Percentiles rank a stretch among this genome's conserved stretches.
These are phyloP conservation scores for Bellardia bayeri DNA, from an alignment of 2,888 invertebrate species.

Conservation along the genomic window DNA sequence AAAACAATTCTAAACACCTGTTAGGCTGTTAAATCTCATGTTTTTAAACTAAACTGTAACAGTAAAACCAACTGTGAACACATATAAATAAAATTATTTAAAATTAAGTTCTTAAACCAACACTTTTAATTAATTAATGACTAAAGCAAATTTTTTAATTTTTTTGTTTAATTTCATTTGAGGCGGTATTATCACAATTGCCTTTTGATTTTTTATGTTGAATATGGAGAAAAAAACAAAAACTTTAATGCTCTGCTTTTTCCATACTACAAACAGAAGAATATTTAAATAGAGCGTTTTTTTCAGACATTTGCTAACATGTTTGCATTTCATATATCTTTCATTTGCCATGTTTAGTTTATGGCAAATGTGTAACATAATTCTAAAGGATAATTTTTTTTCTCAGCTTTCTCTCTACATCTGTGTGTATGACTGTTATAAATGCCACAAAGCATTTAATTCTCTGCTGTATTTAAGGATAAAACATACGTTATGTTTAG, in stretches of 20 bases:
- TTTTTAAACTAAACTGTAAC: no score
- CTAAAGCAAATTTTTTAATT: neutral
- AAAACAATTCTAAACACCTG: no score
- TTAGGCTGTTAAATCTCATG: no score
- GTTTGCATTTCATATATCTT: slow-evolving; percentile 59
- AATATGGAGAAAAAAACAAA: neutral
- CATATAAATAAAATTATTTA: neutral
- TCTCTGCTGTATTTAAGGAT: slow-evolving; percentile 61
- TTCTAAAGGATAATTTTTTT: slow-evolving; percentile 47
- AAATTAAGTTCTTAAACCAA: neutral
- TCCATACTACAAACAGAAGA: slow-evolving; percentile 21
- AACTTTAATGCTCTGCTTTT: slow-evolving; percentile 20
- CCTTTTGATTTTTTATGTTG: neutral
- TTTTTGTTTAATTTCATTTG: neutral
- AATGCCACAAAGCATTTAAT: slow-evolving; percentile 62
- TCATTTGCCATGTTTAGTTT: slow-evolving; percentile 62
- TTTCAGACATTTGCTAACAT: slow-evolving; percentile 34
- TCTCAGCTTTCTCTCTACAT: neutral
- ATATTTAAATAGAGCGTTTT: slow-evolving; percentile 48
- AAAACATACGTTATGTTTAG: slow-evolving; percentile 57
- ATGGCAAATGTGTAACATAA: slow-evolving; percentile 52
- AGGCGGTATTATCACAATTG: neutral
- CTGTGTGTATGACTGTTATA: neutral
- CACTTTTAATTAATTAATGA: slow-evolving; percentile 28
- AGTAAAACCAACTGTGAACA: no score